phyloP scores from a whole-genome alignment of 2,797 vertebrate species.

The Acrossocheilus fasciatus region DNA sequence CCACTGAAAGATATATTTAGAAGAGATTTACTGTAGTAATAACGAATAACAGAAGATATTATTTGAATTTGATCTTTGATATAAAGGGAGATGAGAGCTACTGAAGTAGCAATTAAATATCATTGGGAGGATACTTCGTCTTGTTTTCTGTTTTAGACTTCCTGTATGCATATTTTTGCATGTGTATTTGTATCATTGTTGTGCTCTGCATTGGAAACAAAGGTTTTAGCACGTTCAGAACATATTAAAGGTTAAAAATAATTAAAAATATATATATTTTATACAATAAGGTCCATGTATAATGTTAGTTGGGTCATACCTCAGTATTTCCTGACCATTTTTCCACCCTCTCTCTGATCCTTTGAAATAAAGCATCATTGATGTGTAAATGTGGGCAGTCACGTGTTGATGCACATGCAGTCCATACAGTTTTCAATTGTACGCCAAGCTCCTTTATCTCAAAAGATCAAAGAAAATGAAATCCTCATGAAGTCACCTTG shows the following conservation, averaged over 20 bases:
- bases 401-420: background rate
- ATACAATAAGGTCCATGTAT: background rate
- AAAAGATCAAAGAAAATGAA: slow-evolving; percentile 4
- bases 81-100: background rate
- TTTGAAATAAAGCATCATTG: background rate
- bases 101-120: background rate
- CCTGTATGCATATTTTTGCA: background rate
- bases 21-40: background rate
- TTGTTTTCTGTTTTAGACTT: background rate
- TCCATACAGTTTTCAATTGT: background rate
- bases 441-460: background rate
- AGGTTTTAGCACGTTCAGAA: slow-evolving; percentile 24
- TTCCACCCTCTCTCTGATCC: background rate
- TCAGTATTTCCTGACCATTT: background rate
- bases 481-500: background rate
- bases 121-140: background rate
- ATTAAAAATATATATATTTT: background rate
- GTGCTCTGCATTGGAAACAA: background rate
- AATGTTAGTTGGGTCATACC: background rate
- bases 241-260: background rate
- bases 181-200: background rate
- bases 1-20: background rate
- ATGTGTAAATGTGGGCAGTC: background rate
- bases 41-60: no score
- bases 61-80: background rate